These are phyloP conservation scores for Nicator chloris DNA, from an alignment of 2,113 vertebrate genomes.

Conservation along the genomic window DNA sequence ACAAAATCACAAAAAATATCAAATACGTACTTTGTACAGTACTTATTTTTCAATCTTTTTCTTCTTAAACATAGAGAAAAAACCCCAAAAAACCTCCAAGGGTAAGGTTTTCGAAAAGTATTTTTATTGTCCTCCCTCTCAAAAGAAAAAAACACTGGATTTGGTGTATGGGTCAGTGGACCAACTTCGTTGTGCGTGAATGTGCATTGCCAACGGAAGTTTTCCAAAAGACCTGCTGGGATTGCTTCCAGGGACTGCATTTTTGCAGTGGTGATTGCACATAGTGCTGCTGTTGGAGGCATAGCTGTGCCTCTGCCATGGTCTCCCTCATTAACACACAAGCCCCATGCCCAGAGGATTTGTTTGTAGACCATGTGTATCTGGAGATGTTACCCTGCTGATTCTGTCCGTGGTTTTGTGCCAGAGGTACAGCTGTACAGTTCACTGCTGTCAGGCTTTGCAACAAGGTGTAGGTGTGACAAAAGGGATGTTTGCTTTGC, in stretches of 20 bases:
- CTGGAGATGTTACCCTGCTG: not conserved
- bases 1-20: not conserved
- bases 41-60: not conserved
- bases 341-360: accelerated
- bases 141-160: not conserved
- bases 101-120: not conserved
- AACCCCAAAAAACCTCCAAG: not conserved
- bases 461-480: not conserved
- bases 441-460: not conserved
- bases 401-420: not conserved
- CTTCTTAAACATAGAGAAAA: not conserved
- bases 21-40: not conserved
- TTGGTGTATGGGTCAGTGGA: not conserved
- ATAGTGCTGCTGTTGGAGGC: too few species aligned
- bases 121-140: not conserved
- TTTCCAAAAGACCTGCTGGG: not conserved
- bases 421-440: too few species aligned
- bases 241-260: not conserved
- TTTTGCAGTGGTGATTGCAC: accelerated
- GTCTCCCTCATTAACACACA: not conserved
- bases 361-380: not conserved
- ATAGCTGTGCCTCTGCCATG: not conserved
- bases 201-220: accelerated
- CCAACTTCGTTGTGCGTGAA: not conserved
- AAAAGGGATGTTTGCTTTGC: not conserved